A percentile compares a stretch with the other conserved stretches of the same genome.
phyloP scores from a whole-genome alignment of 2,888 invertebrate genomes.

The Tinea pellionella region DNA sequence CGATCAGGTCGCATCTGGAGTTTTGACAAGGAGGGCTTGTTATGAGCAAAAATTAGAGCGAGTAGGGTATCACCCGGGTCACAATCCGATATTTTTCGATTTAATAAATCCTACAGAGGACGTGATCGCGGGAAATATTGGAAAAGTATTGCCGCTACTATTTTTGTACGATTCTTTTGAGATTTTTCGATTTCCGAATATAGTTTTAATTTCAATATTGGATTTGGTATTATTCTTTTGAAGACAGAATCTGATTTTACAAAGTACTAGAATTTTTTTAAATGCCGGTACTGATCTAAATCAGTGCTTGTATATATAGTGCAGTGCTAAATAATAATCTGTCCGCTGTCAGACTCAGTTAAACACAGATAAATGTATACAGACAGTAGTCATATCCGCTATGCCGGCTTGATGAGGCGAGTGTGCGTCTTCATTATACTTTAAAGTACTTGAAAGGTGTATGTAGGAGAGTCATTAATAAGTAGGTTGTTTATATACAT shows the following conservation, averaged over 20 bases:
- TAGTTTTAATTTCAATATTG: not conserved
- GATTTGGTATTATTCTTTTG: too few relatives aligned
- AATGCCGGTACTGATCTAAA: too few relatives aligned
- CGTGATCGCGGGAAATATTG: slow-evolving; percentile 4
- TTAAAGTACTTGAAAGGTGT: too few relatives aligned
- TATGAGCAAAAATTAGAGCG: not conserved
- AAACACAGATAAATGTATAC: too few relatives aligned
- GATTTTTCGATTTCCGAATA: not conserved
- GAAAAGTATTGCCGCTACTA: not conserved
- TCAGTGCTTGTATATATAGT: too few relatives aligned
- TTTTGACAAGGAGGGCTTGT: not conserved
- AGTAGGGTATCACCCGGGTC: not conserved
- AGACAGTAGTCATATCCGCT: too few relatives aligned
- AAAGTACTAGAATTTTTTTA: too few relatives aligned
- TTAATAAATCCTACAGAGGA: not conserved
- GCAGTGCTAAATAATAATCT: too few relatives aligned
- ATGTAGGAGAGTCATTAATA: too few relatives aligned
- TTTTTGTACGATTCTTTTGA: not conserved
- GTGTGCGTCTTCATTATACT: too few relatives aligned
- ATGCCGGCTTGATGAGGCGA: too few relatives aligned
- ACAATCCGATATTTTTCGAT: slow-evolving; percentile 1
- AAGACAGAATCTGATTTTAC: not conserved
- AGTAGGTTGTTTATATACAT: not conserved
- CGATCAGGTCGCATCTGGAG: not conserved
- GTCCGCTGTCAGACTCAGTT: too few relatives aligned